Conservation (phyloP, 2,888 invertebrate genomes). For the Endotricha flammealis region DNA sequence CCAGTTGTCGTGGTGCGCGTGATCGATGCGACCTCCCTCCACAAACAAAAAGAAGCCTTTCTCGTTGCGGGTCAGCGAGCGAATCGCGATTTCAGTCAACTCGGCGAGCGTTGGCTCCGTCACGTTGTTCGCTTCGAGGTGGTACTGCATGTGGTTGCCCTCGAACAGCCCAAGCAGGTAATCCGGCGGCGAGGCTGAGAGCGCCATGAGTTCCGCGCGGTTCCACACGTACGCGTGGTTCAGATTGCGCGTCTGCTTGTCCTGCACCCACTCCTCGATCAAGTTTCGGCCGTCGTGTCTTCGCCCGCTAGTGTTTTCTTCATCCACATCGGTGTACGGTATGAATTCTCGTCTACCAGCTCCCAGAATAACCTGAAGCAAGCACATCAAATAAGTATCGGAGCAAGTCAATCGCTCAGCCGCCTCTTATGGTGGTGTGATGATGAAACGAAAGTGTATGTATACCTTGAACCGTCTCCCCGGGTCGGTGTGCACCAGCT, state of each 20-base stretch:
- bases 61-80: conserved; percentile 78
- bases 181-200: conserved; percentile 12
- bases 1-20: conserved; percentile 79
- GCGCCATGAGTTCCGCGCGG: conserved; percentile 69
- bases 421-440: neutral
- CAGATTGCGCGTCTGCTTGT: conserved; percentile 1
- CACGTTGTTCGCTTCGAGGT: conserved; percentile 65
- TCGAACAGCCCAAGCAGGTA: conserved; percentile 26
- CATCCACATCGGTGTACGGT: conserved; percentile 67
- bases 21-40: conserved; percentile 81
- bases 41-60: conserved; percentile 87
- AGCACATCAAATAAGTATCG: neutral
- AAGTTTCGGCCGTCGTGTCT: conserved; percentile 80
- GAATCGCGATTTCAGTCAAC: conserved; percentile 79
- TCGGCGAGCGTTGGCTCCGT: conserved; percentile 79
- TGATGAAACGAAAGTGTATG: neutral
- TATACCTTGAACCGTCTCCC: conserved; percentile 83
- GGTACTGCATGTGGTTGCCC: conserved; percentile 69
- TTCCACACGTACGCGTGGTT: conserved; percentile 75
- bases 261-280: conserved; percentile 80
- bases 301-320: conserved; percentile 57
- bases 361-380: conserved; percentile 81
- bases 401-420: too few species aligned
- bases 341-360: conserved; percentile 83
- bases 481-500: conserved; percentile 80